A percentile compares a stretch with the other conserved stretches of the same genome.
phyloP scores from a whole-genome alignment of 2,113 vertebrate species.

The Phoenicopterus ruber region DNA sequence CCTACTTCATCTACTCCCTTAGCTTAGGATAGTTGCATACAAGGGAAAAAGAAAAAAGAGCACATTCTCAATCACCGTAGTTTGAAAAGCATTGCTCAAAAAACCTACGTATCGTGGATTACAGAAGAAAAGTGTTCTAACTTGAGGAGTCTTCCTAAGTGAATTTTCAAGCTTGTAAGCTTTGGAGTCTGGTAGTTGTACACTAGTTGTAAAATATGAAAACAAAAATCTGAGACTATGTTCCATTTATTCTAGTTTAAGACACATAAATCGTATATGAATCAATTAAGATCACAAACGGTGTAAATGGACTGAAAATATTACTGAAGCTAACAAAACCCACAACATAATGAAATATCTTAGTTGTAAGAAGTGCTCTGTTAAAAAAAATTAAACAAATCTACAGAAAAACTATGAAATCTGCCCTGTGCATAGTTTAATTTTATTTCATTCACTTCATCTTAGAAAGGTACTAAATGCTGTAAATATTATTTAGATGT shows the following conservation, averaged over 20 bases:
- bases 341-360: neutral
- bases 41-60: neutral
- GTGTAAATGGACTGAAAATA: neutral
- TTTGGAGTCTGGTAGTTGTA: neutral
- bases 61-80: neutral
- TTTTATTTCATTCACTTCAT: neutral
- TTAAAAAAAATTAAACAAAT: neutral
- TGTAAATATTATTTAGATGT: neutral
- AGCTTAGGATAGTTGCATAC: neutral
- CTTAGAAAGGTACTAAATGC: neutral
- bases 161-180: neutral
- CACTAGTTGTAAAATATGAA: neutral
- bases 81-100: neutral
- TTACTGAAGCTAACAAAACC: neutral
- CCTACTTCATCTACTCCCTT: neutral
- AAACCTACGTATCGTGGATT: neutral
- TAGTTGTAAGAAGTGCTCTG: neutral
- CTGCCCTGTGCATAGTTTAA: neutral
- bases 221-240: neutral
- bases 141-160: neutral
- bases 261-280: neutral
- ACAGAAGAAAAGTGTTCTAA: neutral
- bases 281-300: neutral
- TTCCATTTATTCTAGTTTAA: neutral
- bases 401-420: neutral